These are phyloP conservation scores for Myiotriccus ornatus DNA, from an alignment of 2,797 vertebrate genomes.

Conservation along the genomic window DNA sequence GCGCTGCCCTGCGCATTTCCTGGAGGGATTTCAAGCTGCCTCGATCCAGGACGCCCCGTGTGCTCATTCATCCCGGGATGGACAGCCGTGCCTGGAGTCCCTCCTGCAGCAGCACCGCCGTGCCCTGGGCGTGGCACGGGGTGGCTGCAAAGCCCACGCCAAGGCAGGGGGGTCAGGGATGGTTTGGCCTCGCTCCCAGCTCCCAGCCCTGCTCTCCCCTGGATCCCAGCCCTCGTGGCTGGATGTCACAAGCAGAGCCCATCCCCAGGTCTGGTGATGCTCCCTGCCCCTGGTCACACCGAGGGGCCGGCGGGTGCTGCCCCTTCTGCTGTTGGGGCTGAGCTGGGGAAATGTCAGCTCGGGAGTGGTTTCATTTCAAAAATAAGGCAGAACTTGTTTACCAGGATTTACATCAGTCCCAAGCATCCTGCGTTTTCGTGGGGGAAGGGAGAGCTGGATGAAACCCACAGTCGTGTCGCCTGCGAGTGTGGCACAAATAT, in stretches of 20 bases:
- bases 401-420: not conserved
- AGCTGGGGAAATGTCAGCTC: not conserved
- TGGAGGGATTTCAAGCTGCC: constrained; percentile 42
- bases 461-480: not conserved
- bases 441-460: constrained; percentile 43
- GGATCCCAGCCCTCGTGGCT: not conserved
- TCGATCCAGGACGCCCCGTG: not conserved
- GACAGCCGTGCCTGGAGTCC: not conserved
- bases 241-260: not conserved
- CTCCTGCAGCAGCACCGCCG: not conserved
- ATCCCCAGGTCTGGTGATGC: not conserved
- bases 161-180: not conserved
- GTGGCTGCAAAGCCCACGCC: fast-evolving
- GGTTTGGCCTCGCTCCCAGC: not conserved
- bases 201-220: not conserved
- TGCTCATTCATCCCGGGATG: not conserved
- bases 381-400: not conserved
- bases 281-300: not conserved
- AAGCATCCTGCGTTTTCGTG: not conserved
- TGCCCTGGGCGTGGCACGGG: fast-evolving
- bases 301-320: fast-evolving
- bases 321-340: fast-evolving
- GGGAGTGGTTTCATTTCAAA: not conserved
- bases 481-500: not conserved
- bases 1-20: not conserved